Base-by-base conservation (phyloP, 2,888 invertebrate genomes). In the Drosophila kokeensis region DNA sequence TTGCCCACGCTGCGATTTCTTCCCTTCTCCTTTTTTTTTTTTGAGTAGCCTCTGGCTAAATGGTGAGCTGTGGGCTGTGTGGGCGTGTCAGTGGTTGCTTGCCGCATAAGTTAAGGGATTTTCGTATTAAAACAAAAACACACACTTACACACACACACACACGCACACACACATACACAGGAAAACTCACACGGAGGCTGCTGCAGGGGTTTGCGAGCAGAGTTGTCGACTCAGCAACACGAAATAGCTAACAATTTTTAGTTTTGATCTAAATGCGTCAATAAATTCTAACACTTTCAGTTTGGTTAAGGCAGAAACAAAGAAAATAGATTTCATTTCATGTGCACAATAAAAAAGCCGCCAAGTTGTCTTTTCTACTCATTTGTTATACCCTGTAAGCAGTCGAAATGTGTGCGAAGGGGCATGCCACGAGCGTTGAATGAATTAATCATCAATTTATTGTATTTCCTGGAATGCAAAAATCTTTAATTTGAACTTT, bases 241-340 rank as follows among this genome's bases (percentile, higher is more conserved):
- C 21, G 68, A 83, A 75, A 80, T 76, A 69, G 73, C 64, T 66
- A 42, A 79, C 80, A 89, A 83, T 87, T 89, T 84, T 84, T 79
- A 87, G 89, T 84, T 87, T 90, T 82, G 87, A 87, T 87, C 87
- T 89, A 87, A 89, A 90, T 89, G 87, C 81, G 83, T 79, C 83
- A 82, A 85, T 90, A 90, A 89, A 89, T 90, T 90, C 64, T 78
- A 87, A 87, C 89, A 87, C 87, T 87, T 87, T 89, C 79, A 73
- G 55, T 38, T 45, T 15, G 45, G 81, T 71, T 61, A 42, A 67
- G 64, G 63, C 70, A 76, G 79, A 87, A 85, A 85, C 73, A 83
- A 83, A 88, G 86, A 87, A 87, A 52, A 55, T 15, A 45, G 24
- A 45, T 45, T 78, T 81, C 77, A 83, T 86, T 87, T 81, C 70